phyloP scores from a whole-genome alignment of 1,140 invertebrate species.

The Lethocerus indicus region DNA sequence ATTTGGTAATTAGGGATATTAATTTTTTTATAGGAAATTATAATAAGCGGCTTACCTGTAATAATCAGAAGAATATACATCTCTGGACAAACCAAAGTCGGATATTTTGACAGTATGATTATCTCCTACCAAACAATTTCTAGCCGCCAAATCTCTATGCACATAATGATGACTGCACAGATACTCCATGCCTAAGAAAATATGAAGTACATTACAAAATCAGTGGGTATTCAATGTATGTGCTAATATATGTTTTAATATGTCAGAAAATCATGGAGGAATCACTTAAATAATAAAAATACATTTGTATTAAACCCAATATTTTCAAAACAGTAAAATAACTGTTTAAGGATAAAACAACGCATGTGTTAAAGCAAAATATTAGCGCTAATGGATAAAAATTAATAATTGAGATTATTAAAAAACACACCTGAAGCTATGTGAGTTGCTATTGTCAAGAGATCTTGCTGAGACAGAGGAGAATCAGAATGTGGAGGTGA shows the following conservation, averaged over 20 bases:
- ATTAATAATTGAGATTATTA: background rate
- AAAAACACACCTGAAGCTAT: slow-evolving; percentile 56
- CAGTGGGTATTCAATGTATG: background rate
- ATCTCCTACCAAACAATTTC: slow-evolving; percentile 91
- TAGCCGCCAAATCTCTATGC: slow-evolving; percentile 87
- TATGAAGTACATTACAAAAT: no score
- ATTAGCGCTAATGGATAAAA: background rate
- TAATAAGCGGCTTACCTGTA: slow-evolving; percentile 29
- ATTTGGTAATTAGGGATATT: no score
- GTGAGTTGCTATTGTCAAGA: slow-evolving; percentile 71
- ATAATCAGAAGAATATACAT: slow-evolving; percentile 80
- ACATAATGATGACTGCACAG: slow-evolving; percentile 88
- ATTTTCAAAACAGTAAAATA: background rate
- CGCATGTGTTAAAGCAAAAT: background rate
- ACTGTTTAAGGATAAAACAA: background rate
- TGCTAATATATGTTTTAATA: background rate
- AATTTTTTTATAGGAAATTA: no score
- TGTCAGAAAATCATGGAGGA: background rate
- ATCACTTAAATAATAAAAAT: background rate
- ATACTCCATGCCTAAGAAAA: slow-evolving; percentile 75
- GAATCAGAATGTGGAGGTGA: slow-evolving; percentile 63
- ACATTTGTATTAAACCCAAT: background rate
- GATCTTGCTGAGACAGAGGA: slow-evolving; percentile 59
- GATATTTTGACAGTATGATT: slow-evolving; percentile 89
- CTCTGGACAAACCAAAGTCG: slow-evolving; percentile 86